Base-by-base conservation (phyloP, 2,888 invertebrate species). In the Diarsia brunnea region DNA sequence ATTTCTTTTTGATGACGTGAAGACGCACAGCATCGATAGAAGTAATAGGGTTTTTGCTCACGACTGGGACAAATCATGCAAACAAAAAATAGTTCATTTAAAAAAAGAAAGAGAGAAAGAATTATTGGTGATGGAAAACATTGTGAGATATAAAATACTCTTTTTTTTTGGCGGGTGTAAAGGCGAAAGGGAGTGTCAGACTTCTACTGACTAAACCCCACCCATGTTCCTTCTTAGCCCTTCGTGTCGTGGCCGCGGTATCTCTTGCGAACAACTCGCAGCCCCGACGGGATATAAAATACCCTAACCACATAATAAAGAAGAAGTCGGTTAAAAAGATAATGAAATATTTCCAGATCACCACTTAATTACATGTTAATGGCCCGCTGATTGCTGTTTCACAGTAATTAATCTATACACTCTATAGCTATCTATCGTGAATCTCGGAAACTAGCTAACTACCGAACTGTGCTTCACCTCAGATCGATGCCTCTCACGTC, bases 401-500 rank as follows among this genome's bases (percentile, higher is more conserved):
- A 11, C 21, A 16, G 24, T 51, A 72, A 55, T 73, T 16, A 61
- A 19, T 71, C 24, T 4, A 51, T 43, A 11, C 14, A 10, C 21
- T 16, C 16, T 14, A n/a, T 38, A 61, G 8, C 4, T 49, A 58
- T 58, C 31, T 45, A 47, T 47, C 12, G 19, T 14, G 12, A 16
- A 49, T 55, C 58, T 75, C n/a, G 11, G 55, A 65, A 68, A 69
- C 68, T 53, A 69, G 60, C 61, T 73, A 80, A 75, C 65, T 74
- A 68, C 63, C 19, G 14, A 68, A 27, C 43, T n/a, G 24, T n/a
- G 14, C 74, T 79, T 71, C 66, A 79, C 76, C 76, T 77, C n/a
- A 82, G 72, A 79, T 82, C 82, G 83, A 83, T 76, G 72, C 79
- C 76, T 55, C 76, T 79, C 69, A 70, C 63, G 71, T 69, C 69